phyloP scores from a whole-genome alignment of 2,113 vertebrate genomes.

The Pipra filicauda region DNA sequence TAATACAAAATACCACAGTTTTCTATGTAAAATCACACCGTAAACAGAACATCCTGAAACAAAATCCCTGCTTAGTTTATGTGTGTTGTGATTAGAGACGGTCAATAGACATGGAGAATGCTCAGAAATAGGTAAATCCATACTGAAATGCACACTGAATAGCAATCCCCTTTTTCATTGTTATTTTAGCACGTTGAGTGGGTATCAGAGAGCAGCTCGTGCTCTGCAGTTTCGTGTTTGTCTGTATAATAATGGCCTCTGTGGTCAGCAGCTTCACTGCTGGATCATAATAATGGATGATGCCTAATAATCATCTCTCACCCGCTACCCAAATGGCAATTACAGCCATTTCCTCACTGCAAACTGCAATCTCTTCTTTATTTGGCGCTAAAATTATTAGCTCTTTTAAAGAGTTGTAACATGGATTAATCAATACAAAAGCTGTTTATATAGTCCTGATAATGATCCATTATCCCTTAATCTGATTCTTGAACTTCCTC shows the following conservation, averaged over 20 bases:
- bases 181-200: background rate
- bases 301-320: background rate
- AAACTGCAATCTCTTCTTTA: constrained; percentile 50
- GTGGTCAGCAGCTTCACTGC: background rate
- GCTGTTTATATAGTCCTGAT: constrained; percentile 57
- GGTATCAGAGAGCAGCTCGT: background rate
- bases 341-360: constrained; percentile 56
- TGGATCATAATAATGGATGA: background rate
- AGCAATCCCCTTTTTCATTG: background rate
- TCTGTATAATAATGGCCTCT: background rate
- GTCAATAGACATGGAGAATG: background rate
- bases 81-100: background rate
- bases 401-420: constrained; percentile 41
- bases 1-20: background rate
- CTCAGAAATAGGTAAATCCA: background rate
- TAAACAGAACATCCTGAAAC: background rate
- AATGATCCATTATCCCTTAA: constrained; percentile 65
- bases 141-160: background rate
- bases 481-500: constrained; percentile 53
- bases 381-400: constrained; percentile 66
- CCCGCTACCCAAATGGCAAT: background rate
- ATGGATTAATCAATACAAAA: constrained; percentile 68
- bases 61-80: background rate
- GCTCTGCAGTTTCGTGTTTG: background rate
- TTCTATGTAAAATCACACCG: background rate